Conservation (phyloP, 1,140 invertebrate species). For the Orchestia grillus region DNA sequence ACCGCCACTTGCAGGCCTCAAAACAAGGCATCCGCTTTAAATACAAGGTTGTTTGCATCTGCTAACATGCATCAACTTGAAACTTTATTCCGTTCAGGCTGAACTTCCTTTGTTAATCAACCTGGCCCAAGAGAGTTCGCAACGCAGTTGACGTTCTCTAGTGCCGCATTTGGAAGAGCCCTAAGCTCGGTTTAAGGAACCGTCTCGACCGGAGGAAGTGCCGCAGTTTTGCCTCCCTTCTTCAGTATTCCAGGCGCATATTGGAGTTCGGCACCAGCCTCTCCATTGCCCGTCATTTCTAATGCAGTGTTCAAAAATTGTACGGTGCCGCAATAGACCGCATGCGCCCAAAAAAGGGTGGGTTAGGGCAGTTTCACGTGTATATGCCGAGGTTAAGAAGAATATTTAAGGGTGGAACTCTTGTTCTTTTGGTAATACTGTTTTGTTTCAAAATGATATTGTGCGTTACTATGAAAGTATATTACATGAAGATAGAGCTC, state of each 20-base stretch:
- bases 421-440: no score
- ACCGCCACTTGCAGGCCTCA: slow-evolving; percentile 2
- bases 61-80: not conserved
- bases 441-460: no score
- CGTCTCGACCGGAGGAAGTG: not conserved
- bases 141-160: not conserved
- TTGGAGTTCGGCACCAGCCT: not conserved
- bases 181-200: not conserved
- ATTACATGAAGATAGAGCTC: no score
- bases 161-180: not conserved
- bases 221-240: not conserved
- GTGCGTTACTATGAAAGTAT: no score
- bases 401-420: not conserved
- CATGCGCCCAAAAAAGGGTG: not conserved
- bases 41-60: not conserved
- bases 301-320: slow-evolving; percentile 4
- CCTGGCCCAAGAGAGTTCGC: not conserved
- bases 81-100: not conserved
- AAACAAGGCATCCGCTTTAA: slow-evolving; percentile 50
- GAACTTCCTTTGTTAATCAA: slow-evolving; percentile 38
- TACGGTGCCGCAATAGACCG: not conserved
- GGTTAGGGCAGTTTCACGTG: not conserved
- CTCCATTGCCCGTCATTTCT: not conserved
- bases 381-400: not conserved
- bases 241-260: not conserved